Base-by-base conservation (phyloP, 2,797 vertebrate genomes). In the Neopelma chrysocephalum region DNA sequence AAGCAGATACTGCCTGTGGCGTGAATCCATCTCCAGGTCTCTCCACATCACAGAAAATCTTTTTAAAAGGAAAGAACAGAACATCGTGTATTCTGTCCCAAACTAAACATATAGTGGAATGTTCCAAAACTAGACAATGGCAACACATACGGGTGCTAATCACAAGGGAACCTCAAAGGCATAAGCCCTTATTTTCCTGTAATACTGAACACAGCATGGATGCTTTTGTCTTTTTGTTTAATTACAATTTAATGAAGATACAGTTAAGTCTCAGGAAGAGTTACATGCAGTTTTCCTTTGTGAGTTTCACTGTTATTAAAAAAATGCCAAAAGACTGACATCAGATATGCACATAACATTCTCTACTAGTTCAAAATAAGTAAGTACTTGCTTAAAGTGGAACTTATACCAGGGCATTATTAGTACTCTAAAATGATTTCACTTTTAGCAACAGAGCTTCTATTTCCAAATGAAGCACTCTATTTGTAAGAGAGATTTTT, bases 171-270 rank as follows among this genome's bases (percentile, higher is more conserved):
- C 25, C 62, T 73, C 65, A 82, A 73, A 76, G 69, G n/a, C 15
- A 6, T 9, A 71, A 58, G 32, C 15, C 53, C 42, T 29, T 60
- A 48, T 54, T 73, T 94, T 85, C 75, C 66, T 80, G 47, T 32
- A 91, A 15, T 15, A 71, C 25, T 11, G 7, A 95, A 47, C 47
- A 75, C 2, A 8, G 29, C 48, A 54, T 50, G 36, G 62, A 88
- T 48, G 36, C 23, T 56, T 82, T 38, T 71, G 47, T n/a, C 45
- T 58, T 75, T 48, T 70, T 70, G 22, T 38, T 77, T 87, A 92
- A 85, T 53, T 70, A 90, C 38, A 85, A 27, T 36, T 78, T 57
- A 54, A 90, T 66, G 51, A 76, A 93, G 51, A 88, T 17, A 51
- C 1, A 83, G 43, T 58, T 56, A 79, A 65, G 29, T 50, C 50